phyloP scores from a whole-genome alignment of 2,113 vertebrate species.

The rabbit (Oryctolagus cuniculus) region DNA sequence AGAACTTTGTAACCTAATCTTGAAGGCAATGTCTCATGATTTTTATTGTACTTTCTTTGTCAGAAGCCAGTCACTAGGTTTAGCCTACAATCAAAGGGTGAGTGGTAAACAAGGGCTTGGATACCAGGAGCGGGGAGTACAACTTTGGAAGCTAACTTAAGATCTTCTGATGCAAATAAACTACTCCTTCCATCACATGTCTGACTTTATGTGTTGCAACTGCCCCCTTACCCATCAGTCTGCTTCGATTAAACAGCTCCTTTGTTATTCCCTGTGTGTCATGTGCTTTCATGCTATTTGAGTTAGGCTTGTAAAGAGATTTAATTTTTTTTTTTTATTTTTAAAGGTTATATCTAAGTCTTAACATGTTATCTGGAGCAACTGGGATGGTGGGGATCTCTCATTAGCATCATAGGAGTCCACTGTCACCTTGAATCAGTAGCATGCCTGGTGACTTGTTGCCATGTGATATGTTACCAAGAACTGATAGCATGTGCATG shows the following conservation, averaged over 20 bases:
- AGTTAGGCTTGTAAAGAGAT: not conserved
- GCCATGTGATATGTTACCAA: not conserved
- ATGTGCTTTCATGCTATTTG: not conserved
- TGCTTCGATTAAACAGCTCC: not conserved
- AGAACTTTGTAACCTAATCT: not conserved
- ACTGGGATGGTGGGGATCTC: not conserved
- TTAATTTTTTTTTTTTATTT: not conserved
- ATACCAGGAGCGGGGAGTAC: too few species aligned
- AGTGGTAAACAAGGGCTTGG: not conserved
- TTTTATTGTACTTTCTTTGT: not conserved
- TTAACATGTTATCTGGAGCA: not conserved
- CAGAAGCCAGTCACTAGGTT: not conserved
- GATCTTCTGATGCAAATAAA: not conserved
- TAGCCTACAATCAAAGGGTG: not conserved
- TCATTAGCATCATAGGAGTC: not conserved
- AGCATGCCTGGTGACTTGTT: not conserved
- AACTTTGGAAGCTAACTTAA: not conserved
- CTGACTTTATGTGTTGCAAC: not conserved
- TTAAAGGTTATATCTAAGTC: constrained; percentile 38
- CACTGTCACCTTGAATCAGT: not conserved
- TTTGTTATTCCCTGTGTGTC: not conserved
- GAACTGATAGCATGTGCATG: not conserved
- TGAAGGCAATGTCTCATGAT: not conserved
- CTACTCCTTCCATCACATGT: not conserved
- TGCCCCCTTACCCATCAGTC: not conserved